Percentiles rank a stretch among this genome's conserved stretches.
phyloP scores from a whole-genome alignment of 2,797 vertebrate species.

The Enteromius trimaculatus region DNA sequence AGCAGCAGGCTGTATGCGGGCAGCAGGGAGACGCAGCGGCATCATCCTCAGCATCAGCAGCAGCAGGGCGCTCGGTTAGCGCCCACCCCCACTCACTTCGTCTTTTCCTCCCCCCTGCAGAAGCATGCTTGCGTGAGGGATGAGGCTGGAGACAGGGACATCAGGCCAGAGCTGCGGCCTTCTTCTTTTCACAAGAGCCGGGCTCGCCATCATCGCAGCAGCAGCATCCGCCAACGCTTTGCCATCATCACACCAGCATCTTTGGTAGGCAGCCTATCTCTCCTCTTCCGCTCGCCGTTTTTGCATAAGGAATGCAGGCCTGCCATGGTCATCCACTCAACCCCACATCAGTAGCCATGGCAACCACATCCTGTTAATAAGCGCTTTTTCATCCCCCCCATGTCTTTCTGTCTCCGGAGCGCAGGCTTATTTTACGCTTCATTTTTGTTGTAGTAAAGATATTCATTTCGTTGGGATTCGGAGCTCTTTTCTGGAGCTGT shows the following conservation, averaged over 20 bases:
- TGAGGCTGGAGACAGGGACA: slow-evolving; percentile 92
- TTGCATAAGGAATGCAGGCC: slow-evolving; percentile 76
- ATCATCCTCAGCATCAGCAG: slow-evolving; percentile 73
- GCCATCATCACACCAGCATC: slow-evolving; percentile 98
- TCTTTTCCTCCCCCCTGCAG: slow-evolving; percentile 55
- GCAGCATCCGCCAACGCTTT: slow-evolving; percentile 94
- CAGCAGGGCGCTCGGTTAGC: slow-evolving; percentile 66
- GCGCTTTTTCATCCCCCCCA: slow-evolving; percentile 46
- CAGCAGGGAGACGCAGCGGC: slow-evolving; percentile 78
- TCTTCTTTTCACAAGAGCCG: slow-evolving; percentile 90
- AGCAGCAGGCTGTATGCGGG: slow-evolving; percentile 74
- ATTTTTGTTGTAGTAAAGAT: not conserved
- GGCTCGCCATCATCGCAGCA: slow-evolving; percentile 86
- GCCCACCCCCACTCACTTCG: slow-evolving; percentile 60
- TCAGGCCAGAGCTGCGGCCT: slow-evolving; percentile 89
- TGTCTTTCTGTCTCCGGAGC: slow-evolving; percentile 69
- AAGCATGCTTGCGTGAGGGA: slow-evolving; percentile 78
- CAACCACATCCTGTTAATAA: slow-evolving; percentile 87
- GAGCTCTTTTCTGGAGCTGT: slow-evolving; percentile 25
- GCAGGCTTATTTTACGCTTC: slow-evolving; percentile 64
- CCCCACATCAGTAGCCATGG: slow-evolving; percentile 91
- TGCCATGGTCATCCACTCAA: slow-evolving; percentile 71
- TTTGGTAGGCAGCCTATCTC: slow-evolving; percentile 83
- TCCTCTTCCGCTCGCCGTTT: slow-evolving; percentile 38
- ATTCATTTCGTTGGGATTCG: not conserved